Conservation (phyloP, 2,888 invertebrate genomes). For the Petrolisthes manimaculis region DNA sequence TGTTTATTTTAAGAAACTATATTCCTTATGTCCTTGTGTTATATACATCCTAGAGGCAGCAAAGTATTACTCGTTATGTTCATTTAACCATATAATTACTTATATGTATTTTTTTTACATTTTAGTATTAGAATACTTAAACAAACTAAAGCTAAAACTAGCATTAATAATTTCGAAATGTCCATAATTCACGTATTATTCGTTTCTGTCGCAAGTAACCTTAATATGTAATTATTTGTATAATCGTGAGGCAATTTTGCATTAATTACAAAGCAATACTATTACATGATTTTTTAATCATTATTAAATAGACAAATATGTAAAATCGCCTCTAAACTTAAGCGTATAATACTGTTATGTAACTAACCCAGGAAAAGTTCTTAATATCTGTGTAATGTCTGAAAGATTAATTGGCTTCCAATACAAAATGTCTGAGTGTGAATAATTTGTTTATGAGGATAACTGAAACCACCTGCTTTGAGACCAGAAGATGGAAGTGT, state of each 20-base stretch:
- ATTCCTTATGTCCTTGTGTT: too few species aligned
- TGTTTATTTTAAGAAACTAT: too few species aligned
- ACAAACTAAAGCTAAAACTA: too few species aligned
- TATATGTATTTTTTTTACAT: too few species aligned
- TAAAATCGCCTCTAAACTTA: constrained; percentile 21
- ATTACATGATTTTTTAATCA: background rate
- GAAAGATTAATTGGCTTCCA: constrained; percentile 54
- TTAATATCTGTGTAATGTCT: background rate
- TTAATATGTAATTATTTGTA: background rate
- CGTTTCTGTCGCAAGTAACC: background rate
- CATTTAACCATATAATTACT: too few species aligned
- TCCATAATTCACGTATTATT: too few species aligned
- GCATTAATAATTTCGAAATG: too few species aligned
- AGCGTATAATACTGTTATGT: constrained; percentile 13
- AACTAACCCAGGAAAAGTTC: background rate
- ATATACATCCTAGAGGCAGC: too few species aligned
- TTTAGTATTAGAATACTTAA: too few species aligned
- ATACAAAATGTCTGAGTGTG: constrained; percentile 53
- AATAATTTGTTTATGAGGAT: constrained; percentile 11
- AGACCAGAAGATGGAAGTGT: constrained; percentile 50
- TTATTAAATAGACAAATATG: constrained; percentile 8
- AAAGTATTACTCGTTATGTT: too few species aligned
- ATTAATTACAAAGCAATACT: background rate
- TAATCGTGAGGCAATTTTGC: constrained; percentile 33
- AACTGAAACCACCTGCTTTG: background rate